A percentile compares a stretch with the other conserved stretches of the same genome.
Conservation (phyloP, 1,140 invertebrate genomes). For the Bombyx mandarina region DNA sequence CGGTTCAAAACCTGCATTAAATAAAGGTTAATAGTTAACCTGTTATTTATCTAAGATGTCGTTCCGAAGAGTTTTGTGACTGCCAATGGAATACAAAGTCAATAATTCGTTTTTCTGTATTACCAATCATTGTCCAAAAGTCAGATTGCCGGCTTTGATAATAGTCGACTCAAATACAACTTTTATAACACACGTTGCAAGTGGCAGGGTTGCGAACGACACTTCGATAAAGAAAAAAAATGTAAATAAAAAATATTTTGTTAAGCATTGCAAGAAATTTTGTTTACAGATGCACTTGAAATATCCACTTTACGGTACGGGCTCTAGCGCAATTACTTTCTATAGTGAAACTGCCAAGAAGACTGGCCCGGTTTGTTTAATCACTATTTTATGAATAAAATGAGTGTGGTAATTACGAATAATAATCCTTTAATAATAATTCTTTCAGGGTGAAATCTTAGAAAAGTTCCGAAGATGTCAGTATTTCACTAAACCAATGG, state of each 20-base stretch:
- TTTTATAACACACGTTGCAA: no score
- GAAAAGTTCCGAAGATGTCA: constrained; percentile 59
- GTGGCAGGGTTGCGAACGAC: no score
- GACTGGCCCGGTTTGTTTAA: constrained; percentile 47
- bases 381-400: not conserved
- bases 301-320: constrained; percentile 62
- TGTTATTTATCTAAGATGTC: no score
- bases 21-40: no score
- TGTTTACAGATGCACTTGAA: constrained; percentile 49
- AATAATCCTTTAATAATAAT: not conserved
- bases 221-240: no score
- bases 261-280: not conserved
- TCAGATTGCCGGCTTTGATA: no score
- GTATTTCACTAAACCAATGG: constrained; percentile 59
- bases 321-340: constrained; percentile 58
- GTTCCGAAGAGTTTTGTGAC: no score
- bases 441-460: constrained; percentile 57
- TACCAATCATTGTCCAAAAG: no score
- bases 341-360: constrained; percentile 56
- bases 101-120: no score
- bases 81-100: no score
- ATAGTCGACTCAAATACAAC: no score
- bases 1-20: no score
- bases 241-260: not conserved
- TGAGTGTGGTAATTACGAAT: not conserved